Base-by-base conservation (phyloP, 92 coral and sea anemone genomes). In the Paragorgia papillata region DNA sequence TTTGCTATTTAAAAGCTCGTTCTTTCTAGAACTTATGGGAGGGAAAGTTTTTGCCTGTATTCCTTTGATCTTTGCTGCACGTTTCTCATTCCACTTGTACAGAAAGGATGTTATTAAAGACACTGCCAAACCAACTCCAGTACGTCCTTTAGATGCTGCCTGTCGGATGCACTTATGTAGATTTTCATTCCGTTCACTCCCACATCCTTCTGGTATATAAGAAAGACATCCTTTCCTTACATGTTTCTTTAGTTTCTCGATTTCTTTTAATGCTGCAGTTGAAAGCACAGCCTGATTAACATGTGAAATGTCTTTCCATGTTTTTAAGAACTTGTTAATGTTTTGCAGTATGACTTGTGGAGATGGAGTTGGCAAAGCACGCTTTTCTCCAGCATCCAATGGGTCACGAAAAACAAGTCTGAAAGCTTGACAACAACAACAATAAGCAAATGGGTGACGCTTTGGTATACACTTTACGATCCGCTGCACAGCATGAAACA, bases 21-120 rank as follows among this genome's bases (percentile, higher is more conserved):
- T 62, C 66, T 78, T 78, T 46, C 68, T 68, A 26, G 84, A 67
- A 70, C 67, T 66, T 80, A 68, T 80, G 22, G 84, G 79, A 80
- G 79, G 84, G 39, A 80, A 22, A 37, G 39, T 77, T 57, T 55
- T 67, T 30, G 41, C 33, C 37, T 79, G 50, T 24, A 35, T 15
- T 29, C 66, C 76, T 54, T 80, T 67, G 31, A 26, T 57, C 62
- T 39, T 69, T 26, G 22, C 60, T 40, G 12, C 28, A 60, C 80
- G 73, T 63, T 76, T 84, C 69, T 69, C 88, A 51, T 84, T 84
- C 88, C 88, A 84, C 40, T 33, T 70, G 84, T 84, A 79, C 0
- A 84, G 58, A 57, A 84, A 84, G 53, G 84, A 77, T 57, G 87
- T 33, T n/a, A 76, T 31, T 3, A 59, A 30, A 34, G 69, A 35